Evolutionary conservation across 2,113 vertebrate species (phyloP), one percentile per base, ranked within the genome.

Genomic region (Suricata suricatta): DNA sequence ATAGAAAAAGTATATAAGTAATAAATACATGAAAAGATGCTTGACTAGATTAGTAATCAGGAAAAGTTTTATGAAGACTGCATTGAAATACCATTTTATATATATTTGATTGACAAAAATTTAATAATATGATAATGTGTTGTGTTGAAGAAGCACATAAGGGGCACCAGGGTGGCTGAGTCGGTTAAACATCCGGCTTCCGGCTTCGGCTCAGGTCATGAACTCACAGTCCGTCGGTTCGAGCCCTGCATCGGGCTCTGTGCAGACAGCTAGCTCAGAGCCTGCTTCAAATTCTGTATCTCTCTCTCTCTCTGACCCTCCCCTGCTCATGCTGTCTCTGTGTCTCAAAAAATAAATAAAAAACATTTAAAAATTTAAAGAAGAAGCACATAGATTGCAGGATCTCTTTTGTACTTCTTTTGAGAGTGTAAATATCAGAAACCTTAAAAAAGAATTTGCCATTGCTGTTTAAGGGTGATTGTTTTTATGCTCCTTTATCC

Each of bases 381-480:
- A 38, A 96, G 52, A 66, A 76, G 13, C 44, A 80, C 4, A 50
- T 44, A 50, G 12, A 74, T 80, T 63, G 10, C 7, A 84, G 9
- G 12, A 33, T 71, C 3, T 69, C 52, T 69, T 81, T 87, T 79
- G 52, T 31, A 64, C 69, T 93, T 87, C 41, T 87, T 93, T 81
- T 2, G 41, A 14, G 5, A 81, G 11, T 87, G 11, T 71, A 77
- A 57, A 57, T 87, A 5, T 92, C 38, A 85, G 76, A 64, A 74
- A 71, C 50, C 33, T 68, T 90, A 33, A 68, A 27, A 84, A 92
- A 88, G 7, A 97, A 83, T 47, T 86, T 89, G 52, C n/a, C 72
- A 47, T 50, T 82, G 64, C 79, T 38, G 47, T 82, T 9, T 41
- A 77, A 83, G 29, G 10, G 54, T 31, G 3, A 60, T 92, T 44